Base-by-base conservation (phyloP, 92 coral and sea anemone genomes). In the Palythoa grandiflora region DNA sequence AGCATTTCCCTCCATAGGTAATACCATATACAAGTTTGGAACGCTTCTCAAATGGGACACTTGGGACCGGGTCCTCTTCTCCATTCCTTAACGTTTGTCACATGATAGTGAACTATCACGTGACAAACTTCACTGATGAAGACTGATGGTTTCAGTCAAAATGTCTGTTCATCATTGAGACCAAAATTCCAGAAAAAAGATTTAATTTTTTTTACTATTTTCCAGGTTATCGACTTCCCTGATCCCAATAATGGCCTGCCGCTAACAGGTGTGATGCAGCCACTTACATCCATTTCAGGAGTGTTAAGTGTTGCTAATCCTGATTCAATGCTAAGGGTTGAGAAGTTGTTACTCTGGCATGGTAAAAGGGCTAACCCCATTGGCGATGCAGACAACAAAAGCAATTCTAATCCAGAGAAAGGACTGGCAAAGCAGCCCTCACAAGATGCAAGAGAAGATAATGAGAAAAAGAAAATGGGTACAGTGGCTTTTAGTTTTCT, bases 211-310 rank as follows among this genome's bases (percentile, higher is more conserved):
- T 2, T 8, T 59, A 59, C 13, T 4, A 59, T 59, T 70, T 76
- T 21, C 73, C 36, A 96, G 99, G 94, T 96, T 47, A 71, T 95
- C 20, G 99, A 96, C 55, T 80, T 95, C 71, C 83, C 63, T 20
- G 99, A 95, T 60, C 95, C 97, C 35, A 94, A 84, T 11, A 81
- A 80, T 50, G 90, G 93, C 19, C 50, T 93, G 12, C 96, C 93
- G 51, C 94, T 96, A 19, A 92, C 91, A 20, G 95, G 93, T 15
- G 92, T 93, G 9, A 87, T 96, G 2, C 98, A 96, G 87, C 98
- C 99, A 19, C 86, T 96, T 28, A 95, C 99, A 4, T 93, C 98
- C 3, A 81, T 92, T 75, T 92, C 98, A 79, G 96, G 94, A 3
- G 91, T 95, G 15, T 87, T 96, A 51, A 96, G 91, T 65, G 78